Base-by-base conservation (phyloP, 2,797 vertebrate genomes). In the Buphagus erythrorhynchus region DNA sequence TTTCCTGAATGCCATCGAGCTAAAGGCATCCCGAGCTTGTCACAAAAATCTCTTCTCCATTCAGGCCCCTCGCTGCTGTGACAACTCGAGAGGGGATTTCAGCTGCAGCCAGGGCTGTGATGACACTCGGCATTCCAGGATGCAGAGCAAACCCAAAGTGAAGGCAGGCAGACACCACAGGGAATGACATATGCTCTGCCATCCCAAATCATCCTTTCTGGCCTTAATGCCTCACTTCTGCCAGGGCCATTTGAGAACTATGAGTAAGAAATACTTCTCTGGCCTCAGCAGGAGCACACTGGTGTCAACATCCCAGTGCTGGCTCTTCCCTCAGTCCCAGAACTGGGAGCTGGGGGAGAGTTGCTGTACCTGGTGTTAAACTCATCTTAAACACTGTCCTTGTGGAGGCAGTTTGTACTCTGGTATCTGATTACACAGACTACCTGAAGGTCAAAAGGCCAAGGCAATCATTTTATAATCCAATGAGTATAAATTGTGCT, bases 91-190 rank as follows among this genome's bases (percentile, higher is more conserved):
- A 87, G n/a, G 11, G 25, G 89, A 91, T 84, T 91, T 40, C 76
- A 78, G 51, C 2, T 10, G 25, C 66, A 40, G 73, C 55, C 2
- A 0, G 20, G 46, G 22, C 7, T 12, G 52, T 63, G 76, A 82
- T 59, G 29, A 55, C 31, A 36, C 5, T 1, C 0, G 0, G 26
- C 8, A 12, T 35, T 59, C n/a, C 0, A 0, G 40, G 57, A 45
- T 2, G 2, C 59, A 51, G 29, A 87, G 86, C 66, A 62, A 92
- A 67, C 1, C 24, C 31, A 63, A 66, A 45, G 54, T 75, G 68
- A 77, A 67, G 6, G 21, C 40, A 51, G 73, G 58, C 48, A 91
- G 42, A 48, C 2, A 18, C 35, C n/a, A 10, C 7, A 49, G 22
- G 31, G 33, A 58, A 4, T 29, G 43, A 51, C 5, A 12, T 3